Percentiles rank a stretch among this genome's conserved stretches.
Evolutionary conservation across 30 jellyfish, hydroid and myxozoan species (phyloP).

Genomic region (Sanderia malayensis): DNA sequence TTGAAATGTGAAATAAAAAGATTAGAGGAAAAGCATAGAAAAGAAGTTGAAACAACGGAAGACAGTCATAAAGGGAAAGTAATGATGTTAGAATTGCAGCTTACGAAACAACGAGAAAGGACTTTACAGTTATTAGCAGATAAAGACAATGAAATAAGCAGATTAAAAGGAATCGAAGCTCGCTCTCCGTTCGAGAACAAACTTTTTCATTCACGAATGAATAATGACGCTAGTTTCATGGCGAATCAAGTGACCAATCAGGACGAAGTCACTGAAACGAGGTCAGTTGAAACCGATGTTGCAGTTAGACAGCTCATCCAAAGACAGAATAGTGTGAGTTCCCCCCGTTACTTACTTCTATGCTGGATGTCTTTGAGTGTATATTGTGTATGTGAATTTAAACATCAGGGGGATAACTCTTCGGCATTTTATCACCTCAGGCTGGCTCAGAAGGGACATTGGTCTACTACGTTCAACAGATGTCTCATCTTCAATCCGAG

Average conservation of each 20-base stretch:
- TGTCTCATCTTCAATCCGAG: constrained; percentile 65
- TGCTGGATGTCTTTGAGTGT: too few relatives aligned
- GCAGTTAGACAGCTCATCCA: constrained; percentile 47
- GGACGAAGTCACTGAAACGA: constrained; percentile 13
- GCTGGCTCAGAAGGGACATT: constrained; percentile 56
- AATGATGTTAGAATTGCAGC: constrained; percentile 40
- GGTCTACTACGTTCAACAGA: constrained; percentile 77
- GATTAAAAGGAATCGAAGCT: constrained; percentile 34
- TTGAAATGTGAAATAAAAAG: constrained; percentile 68
- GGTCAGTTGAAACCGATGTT: constrained; percentile 62
- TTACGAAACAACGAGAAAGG: constrained; percentile 69
- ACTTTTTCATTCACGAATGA: background rate
- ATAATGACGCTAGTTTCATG: background rate
- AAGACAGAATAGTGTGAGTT: constrained; percentile 58
- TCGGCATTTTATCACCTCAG: too few relatives aligned
- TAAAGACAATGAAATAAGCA: constrained; percentile 79
- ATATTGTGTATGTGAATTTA: too few relatives aligned
- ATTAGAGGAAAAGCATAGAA: constrained; percentile 47
- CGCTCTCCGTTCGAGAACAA: constrained; percentile 26
- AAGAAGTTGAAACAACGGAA: constrained; percentile 27
- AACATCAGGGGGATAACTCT: too few relatives aligned
- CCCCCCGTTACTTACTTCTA: too few relatives aligned
- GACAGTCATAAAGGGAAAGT: constrained; percentile 39
- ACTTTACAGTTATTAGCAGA: constrained; percentile 71
- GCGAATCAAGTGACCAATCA: background rate